These are phyloP conservation scores for Erethizon dorsatum DNA, from an alignment of 2,797 vertebrate species.

Conservation along the genomic window DNA sequence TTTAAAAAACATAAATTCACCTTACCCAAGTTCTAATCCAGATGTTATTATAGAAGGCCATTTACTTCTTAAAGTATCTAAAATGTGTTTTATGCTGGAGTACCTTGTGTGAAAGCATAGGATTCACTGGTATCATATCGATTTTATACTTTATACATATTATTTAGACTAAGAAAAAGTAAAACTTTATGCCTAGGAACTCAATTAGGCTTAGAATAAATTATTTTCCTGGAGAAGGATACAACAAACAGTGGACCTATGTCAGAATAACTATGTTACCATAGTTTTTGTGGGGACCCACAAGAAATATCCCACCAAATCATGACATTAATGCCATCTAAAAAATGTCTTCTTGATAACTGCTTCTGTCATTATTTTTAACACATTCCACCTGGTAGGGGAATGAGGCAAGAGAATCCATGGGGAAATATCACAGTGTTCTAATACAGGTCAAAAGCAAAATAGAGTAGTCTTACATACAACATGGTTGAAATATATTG, in stretches of 20 bases:
- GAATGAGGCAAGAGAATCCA: background rate
- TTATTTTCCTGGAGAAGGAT: background rate
- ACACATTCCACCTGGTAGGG: background rate
- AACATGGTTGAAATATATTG: background rate
- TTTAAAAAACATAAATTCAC: conserved; percentile 53
- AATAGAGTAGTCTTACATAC: background rate
- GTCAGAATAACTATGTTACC: background rate
- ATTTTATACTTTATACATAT: conserved; percentile 29
- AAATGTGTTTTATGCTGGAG: conserved; percentile 26
- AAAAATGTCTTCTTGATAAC: conserved; percentile 15
- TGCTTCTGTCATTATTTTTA: conserved; percentile 39
- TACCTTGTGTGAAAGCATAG: conserved; percentile 24
- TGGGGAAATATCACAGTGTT: background rate
- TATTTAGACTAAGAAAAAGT: conserved; percentile 5
- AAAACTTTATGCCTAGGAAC: background rate
- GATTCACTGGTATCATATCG: background rate
- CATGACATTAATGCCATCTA: background rate
- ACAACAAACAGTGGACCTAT: background rate
- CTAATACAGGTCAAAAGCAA: background rate
- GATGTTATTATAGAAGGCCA: background rate
- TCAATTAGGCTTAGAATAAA: conserved; percentile 49
- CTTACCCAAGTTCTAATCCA: conserved; percentile 49
- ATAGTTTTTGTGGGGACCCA: background rate
- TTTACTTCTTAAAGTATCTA: conserved; percentile 38
- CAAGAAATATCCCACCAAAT: background rate